Conservation (phyloP, 64 coral and sea anemone species). For the Stichodactyla helianthus region DNA sequence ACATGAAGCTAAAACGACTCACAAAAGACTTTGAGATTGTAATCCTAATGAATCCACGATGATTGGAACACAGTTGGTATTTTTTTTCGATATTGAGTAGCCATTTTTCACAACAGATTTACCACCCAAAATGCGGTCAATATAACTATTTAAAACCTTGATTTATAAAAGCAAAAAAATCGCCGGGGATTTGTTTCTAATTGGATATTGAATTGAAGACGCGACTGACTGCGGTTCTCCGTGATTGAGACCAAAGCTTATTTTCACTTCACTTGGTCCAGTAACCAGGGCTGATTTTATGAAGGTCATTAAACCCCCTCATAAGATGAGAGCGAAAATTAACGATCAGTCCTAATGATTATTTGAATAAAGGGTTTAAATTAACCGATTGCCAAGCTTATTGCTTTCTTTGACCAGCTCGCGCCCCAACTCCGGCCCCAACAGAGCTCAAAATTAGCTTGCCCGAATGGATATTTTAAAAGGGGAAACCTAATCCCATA, state of each 20-base stretch:
- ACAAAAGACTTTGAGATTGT: not conserved
- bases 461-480: not conserved
- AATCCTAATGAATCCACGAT: not conserved
- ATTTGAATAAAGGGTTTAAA: not conserved
- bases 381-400: not conserved
- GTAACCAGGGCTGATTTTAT: not conserved
- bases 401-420: not conserved
- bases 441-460: not conserved
- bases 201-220: conserved; percentile 10
- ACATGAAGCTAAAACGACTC: not conserved
- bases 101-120: conserved; percentile 1
- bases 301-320: conserved; percentile 4
- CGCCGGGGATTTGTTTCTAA: conserved; percentile 5
- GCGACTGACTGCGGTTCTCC: not conserved
- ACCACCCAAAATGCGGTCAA: not conserved
- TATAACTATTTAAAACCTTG: conserved; percentile 3
- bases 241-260: not conserved
- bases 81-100: not conserved
- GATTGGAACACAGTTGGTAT: not conserved
- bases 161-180: not conserved
- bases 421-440: not conserved
- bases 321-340: conserved; percentile 1
- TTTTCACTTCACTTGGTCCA: not conserved
- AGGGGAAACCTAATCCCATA: not conserved
- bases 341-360: not conserved